A percentile compares a stretch with the other conserved stretches of the same genome.
Conservation (phyloP, 2,113 vertebrate genomes). For the Epinephelus moara region DNA sequence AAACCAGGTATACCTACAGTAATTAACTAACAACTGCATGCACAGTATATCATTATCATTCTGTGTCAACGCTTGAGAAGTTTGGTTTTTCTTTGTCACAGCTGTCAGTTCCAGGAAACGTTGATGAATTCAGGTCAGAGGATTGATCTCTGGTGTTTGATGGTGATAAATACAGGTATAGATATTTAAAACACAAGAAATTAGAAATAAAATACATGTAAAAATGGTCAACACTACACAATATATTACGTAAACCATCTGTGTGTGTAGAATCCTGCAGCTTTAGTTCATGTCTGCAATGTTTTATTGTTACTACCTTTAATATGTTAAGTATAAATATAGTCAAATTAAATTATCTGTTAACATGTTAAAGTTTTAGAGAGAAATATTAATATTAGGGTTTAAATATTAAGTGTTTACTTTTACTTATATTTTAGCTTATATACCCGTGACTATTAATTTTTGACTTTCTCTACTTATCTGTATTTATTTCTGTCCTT, state of each 20-base stretch:
- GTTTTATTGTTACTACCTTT: background rate
- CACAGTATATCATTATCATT: background rate
- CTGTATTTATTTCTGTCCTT: background rate
- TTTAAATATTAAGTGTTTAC: background rate
- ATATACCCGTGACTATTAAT: background rate
- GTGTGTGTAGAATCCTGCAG: background rate
- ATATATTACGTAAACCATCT: background rate
- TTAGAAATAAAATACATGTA: background rate
- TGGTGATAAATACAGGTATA: background rate
- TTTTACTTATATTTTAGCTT: background rate
- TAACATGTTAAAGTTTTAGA: background rate
- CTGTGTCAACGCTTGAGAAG: background rate
- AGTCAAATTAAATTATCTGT: background rate
- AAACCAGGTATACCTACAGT: background rate
- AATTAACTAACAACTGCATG: background rate
- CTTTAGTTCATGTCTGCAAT: background rate
- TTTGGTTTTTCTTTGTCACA: background rate
- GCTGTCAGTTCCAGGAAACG: slow-evolving; percentile 8
- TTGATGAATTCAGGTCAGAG: background rate
- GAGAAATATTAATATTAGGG: background rate
- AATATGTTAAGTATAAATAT: background rate
- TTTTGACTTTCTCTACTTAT: background rate
- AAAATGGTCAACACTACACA: background rate
- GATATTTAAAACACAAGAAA: background rate
- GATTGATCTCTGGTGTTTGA: background rate